Conservation (phyloP, 1,140 invertebrate species). For the Ganaspis sp. region DNA sequence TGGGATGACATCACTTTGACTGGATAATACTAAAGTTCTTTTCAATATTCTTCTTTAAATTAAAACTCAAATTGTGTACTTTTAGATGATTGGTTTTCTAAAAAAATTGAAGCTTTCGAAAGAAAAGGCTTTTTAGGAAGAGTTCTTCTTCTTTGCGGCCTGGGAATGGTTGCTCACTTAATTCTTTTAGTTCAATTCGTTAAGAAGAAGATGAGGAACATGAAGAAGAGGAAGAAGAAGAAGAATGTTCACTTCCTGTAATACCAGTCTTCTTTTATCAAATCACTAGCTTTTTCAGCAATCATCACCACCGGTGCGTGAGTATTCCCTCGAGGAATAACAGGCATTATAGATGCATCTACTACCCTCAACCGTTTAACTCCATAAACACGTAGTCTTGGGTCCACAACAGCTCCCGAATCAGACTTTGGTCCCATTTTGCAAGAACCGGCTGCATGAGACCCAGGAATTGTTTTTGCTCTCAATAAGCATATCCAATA, state of each 20-base stretch:
- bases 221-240: too few species aligned
- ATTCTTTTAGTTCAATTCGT: too few species aligned
- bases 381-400: conserved; percentile 71
- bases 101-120: too few species aligned
- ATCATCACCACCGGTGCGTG: conserved; percentile 43
- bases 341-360: conserved; percentile 72
- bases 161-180: too few species aligned
- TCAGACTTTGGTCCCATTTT: conserved; percentile 74
- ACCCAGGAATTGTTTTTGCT: conserved; percentile 54
- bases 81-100: too few species aligned
- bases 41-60: too few species aligned
- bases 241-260: not conserved
- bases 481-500: conserved; percentile 62
- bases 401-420: conserved; percentile 73
- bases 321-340: conserved; percentile 41
- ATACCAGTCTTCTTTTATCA: conserved; percentile 74
- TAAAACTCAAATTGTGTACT: too few species aligned
- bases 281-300: conserved; percentile 44
- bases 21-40: too few species aligned
- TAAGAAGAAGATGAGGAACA: too few species aligned
- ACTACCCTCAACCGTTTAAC: conserved; percentile 68
- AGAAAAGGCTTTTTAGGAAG: too few species aligned
- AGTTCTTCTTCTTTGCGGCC: too few species aligned
- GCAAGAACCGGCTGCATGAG: conserved; percentile 70
- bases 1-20: too few species aligned